phyloP scores from a whole-genome alignment of 2,888 invertebrate species.

The Spisula subtruncata region DNA sequence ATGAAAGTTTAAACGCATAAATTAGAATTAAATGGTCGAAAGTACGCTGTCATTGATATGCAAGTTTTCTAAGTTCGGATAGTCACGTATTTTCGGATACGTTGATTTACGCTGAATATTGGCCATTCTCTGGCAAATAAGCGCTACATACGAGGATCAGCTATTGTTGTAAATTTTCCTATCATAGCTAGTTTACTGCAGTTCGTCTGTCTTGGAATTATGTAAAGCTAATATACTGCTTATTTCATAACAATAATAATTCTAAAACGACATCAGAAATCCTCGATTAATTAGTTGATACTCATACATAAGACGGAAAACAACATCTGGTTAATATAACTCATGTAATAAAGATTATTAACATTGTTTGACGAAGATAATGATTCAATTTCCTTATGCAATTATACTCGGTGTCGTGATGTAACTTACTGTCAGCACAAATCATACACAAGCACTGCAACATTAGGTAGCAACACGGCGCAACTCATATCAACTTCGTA shows the following conservation, averaged over 20 bases:
- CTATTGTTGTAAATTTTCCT: too few species aligned
- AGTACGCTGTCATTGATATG: too few species aligned
- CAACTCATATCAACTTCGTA: too few species aligned
- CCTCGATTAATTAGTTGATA: not conserved
- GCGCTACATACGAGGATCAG: too few species aligned
- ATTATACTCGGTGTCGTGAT: not conserved
- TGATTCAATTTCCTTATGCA: not conserved
- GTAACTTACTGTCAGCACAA: not conserved
- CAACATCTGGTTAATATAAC: not conserved
- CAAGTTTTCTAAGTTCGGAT: too few species aligned
- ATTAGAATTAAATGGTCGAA: too few species aligned
- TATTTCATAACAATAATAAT: not conserved
- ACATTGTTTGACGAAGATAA: slow-evolving; percentile 7
- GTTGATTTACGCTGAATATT: too few species aligned
- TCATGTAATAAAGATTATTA: not conserved
- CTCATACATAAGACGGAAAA: not conserved
- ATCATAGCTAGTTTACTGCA: too few species aligned
- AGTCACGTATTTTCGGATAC: too few species aligned
- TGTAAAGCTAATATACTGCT: not conserved
- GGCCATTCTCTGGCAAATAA: too few species aligned
- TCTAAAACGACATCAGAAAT: not conserved
- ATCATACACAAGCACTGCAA: not conserved
- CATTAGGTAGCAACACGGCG: not conserved
- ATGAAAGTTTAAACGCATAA: too few species aligned
- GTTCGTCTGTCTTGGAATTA: not conserved